These are phyloP conservation scores for Hypotaenidia philippensis DNA, from an alignment of 2,797 vertebrate species.

Conservation along the genomic window DNA sequence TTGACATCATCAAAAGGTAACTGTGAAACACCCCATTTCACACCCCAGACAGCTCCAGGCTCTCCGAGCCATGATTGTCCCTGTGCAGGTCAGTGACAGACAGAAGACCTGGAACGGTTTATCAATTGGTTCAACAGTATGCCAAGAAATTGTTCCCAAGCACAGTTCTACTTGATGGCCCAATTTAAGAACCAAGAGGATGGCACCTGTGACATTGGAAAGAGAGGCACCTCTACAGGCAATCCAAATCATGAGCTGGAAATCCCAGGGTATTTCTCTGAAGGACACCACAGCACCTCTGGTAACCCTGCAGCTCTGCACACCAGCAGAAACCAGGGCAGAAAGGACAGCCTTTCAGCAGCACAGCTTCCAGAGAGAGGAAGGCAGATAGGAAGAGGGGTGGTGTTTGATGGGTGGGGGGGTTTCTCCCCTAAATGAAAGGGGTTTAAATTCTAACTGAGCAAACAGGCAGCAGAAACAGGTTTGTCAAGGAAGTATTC, in stretches of 20 bases:
- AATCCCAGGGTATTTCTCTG: not conserved
- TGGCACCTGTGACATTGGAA: rapidly evolving
- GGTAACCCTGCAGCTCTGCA: not conserved
- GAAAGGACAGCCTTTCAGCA: not conserved
- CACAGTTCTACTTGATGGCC: not conserved
- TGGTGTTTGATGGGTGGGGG: rapidly evolving
- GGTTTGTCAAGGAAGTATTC: not conserved
- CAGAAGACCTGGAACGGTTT: not conserved
- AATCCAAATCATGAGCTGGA: not conserved
- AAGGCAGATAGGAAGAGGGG: not conserved
- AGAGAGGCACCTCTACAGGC: too few relatives aligned
- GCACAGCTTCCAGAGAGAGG: not conserved
- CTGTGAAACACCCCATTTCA: not conserved
- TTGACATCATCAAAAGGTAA: not conserved
- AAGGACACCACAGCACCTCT: not conserved
- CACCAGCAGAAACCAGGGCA: not conserved
- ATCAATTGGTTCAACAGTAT: rapidly evolving
- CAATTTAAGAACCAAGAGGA: not conserved
- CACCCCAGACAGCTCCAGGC: not conserved
- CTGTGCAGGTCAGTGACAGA: rapidly evolving
- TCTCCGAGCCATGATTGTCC: too few relatives aligned
- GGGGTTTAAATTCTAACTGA: not conserved
- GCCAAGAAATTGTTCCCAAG: not conserved
- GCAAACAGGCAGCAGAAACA: not conserved
- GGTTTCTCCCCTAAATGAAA: not conserved